Conservation (phyloP, 2,888 invertebrate species). For the Cephalotes varians region DNA sequence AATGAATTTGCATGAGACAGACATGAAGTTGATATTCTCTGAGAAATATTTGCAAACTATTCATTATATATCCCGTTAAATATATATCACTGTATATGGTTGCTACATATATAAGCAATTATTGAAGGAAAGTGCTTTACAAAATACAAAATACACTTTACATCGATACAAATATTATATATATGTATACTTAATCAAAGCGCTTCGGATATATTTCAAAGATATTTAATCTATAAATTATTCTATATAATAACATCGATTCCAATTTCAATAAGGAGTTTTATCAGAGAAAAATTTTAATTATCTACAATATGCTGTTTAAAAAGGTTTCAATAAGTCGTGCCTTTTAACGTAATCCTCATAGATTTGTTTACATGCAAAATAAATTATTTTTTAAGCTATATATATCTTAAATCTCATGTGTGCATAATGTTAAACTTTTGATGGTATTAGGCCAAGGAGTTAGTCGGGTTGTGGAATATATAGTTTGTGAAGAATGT, state of each 20-base stretch:
- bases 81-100: constrained; percentile 61
- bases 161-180: constrained; percentile 48
- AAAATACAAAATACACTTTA: constrained; percentile 33
- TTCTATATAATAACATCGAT: constrained; percentile 26
- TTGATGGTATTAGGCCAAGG: constrained; percentile 58
- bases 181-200: constrained; percentile 57
- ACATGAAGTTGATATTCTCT: constrained; percentile 9
- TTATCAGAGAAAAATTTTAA: constrained; percentile 74
- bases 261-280: constrained; percentile 51
- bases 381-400: constrained; percentile 82
- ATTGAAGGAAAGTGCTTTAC: constrained; percentile 71
- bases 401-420: constrained; percentile 57
- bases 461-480: background rate
- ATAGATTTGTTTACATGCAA: constrained; percentile 79
- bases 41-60: constrained; percentile 11
- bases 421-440: constrained; percentile 71
- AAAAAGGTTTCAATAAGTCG: constrained; percentile 81
- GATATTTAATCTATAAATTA: constrained; percentile 64
- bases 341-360: constrained; percentile 82
- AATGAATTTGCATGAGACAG: constrained; percentile 22
- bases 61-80: constrained; percentile 61
- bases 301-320: constrained; percentile 79
- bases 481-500: background rate
- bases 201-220: constrained; percentile 59
- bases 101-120: constrained; percentile 69